Evolutionary conservation across 2,888 invertebrate species (phyloP).

Genomic region (Rapana venosa): DNA sequence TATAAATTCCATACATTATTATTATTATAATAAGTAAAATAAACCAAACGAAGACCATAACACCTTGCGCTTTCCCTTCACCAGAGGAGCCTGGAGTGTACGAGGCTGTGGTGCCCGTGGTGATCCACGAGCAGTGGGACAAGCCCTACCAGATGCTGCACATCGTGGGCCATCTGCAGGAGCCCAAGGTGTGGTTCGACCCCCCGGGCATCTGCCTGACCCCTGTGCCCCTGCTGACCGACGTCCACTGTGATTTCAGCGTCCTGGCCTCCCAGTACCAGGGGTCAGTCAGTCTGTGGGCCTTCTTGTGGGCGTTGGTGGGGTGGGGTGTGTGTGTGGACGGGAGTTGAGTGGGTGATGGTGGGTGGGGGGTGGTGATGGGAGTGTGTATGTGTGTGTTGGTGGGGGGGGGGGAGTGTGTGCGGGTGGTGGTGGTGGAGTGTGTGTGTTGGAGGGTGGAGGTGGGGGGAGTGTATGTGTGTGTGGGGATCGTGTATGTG

Average conservation of each 20-base stretch:
- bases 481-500: neutral
- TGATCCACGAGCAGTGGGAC: conserved; percentile 72
- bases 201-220: conserved; percentile 75
- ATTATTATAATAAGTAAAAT: too few species aligned
- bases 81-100: conserved; percentile 70
- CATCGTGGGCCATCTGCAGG: conserved; percentile 72
- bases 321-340: neutral
- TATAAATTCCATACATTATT: too few species aligned
- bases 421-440: neutral
- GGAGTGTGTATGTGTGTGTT: neutral
- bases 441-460: neutral
- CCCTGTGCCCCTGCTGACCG: conserved; percentile 75
- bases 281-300: conserved; percentile 55
- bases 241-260: conserved; percentile 70
- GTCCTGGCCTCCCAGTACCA: conserved; percentile 71
- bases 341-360: neutral
- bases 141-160: conserved; percentile 75
- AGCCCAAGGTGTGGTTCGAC: conserved; percentile 75
- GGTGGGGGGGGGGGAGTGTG: neutral
- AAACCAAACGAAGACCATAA: too few species aligned
- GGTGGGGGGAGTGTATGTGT: neutral
- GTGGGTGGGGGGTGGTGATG: neutral
- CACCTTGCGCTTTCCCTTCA: neutral
- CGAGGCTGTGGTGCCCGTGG: conserved; percentile 71
- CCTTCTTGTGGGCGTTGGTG: neutral